Evolutionary conservation across 2,888 invertebrate genomes (phyloP).

Genomic region (Stratiomys singularior): DNA sequence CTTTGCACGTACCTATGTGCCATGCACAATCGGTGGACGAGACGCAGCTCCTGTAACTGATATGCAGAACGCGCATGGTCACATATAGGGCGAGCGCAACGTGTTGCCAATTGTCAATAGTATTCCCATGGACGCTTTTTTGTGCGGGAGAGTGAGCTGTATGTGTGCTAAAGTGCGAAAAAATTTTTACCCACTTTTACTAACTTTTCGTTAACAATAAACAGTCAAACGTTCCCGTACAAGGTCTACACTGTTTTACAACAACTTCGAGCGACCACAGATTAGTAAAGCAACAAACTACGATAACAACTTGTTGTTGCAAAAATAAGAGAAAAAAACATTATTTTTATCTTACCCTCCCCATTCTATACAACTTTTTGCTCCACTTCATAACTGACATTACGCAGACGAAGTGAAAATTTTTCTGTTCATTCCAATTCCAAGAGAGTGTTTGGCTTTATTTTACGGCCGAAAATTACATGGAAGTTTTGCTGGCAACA

Average conservation of each 20-base stretch:
- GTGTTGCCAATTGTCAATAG: conserved; percentile 30
- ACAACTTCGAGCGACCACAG: neutral
- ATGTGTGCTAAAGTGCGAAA: neutral
- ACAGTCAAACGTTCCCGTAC: neutral
- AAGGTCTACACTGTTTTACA: neutral
- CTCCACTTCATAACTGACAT: neutral
- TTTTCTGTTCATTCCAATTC: neutral
- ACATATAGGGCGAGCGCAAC: neutral
- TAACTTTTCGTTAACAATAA: neutral
- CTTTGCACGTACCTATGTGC: neutral
- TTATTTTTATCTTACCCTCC: neutral
- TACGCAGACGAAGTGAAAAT: neutral
- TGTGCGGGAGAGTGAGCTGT: conserved; percentile 9
- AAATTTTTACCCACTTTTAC: conserved; percentile 3
- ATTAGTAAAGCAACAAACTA: neutral
- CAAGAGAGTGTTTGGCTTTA: too few species aligned
- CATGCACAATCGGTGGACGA: neutral
- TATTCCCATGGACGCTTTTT: neutral
- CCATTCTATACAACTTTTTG: neutral
- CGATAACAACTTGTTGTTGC: conserved; percentile 14
- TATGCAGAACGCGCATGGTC: conserved; percentile 18
- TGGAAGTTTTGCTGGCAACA: too few species aligned
- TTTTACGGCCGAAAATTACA: too few species aligned
- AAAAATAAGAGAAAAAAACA: too few species aligned
- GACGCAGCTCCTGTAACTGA: too few species aligned